Evolutionary conservation across 2,797 vertebrate species (phyloP), one percentile per base, ranked within the genome.

Genomic region (Mionectes olivaceus): DNA sequence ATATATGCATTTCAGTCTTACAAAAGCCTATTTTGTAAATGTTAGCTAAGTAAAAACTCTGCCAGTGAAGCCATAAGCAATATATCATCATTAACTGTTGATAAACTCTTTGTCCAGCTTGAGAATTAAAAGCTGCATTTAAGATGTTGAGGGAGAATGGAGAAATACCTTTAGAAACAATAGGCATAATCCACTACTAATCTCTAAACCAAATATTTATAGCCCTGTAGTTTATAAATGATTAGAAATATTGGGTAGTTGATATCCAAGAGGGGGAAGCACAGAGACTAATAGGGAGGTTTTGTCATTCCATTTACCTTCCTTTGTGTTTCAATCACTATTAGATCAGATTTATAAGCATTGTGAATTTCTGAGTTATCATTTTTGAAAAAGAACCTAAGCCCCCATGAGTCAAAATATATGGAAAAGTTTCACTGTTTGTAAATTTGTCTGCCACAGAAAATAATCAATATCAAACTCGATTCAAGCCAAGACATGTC

Each of bases 141-240:
- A 78, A 93, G 39, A 82, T 86, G 65, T 37, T 80, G 82, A 93
- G 61, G 11, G 27, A 89, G 77, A 94, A 91, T 56, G 71, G 61
- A 94, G 70, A 94, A 65, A 61, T 86, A n/a, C 32, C 80, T 94
- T 87, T 50, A 93, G 86, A 86, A 96, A 94, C 43, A 93, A 60
- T n/a, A 80, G 67, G 16, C 69, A 76, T 89, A 86, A 90, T 90
- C 80, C 56, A 95, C 49, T 68, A 52, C 86, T 95, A 93, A 95
- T 84, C 74, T 93, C 80, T 93, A 94, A 96, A 63, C 65, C 76
- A 97, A 96, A 87, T 92, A 95, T 96, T 92, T 93, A 87, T 68
- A 95, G 87, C 37, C 63, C 25, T 4, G 0, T 47, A 76, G 76
- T 47, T 86, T 74, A 96, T 82, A 90, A 95, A 89, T 65, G 89